A percentile compares a stretch with the other conserved stretches of the same genome.
Conservation (phyloP, 2,888 invertebrate genomes). For the Tachina fera region DNA sequence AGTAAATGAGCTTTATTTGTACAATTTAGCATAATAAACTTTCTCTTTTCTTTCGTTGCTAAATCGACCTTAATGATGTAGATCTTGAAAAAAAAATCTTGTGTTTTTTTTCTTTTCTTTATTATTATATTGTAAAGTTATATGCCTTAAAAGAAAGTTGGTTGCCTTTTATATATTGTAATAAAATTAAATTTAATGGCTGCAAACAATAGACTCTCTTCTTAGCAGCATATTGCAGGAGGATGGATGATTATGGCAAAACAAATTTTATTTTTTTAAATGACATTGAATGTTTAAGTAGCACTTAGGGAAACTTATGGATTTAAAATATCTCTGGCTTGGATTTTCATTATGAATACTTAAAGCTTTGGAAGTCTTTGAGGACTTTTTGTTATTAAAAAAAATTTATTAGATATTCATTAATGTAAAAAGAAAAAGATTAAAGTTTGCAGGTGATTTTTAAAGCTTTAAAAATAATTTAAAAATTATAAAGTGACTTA, state of each 20-base stretch:
- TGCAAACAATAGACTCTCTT: conserved; percentile 26
- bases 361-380: background rate
- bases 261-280: background rate
- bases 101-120: background rate
- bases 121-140: background rate
- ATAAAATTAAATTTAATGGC: conserved; percentile 51
- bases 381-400: too few relatives aligned
- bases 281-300: conserved; percentile 31
- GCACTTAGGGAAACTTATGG: conserved; percentile 5
- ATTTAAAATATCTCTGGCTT: background rate
- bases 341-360: background rate
- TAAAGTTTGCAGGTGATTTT: too few relatives aligned
- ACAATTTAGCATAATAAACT: conserved; percentile 53
- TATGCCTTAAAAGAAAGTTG: background rate
- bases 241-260: conserved; percentile 1
- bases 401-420: too few relatives aligned
- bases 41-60: conserved; percentile 23
- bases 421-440: too few relatives aligned
- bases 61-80: conserved; percentile 55
- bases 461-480: too few relatives aligned
- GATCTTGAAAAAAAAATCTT: conserved; percentile 40
- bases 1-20: background rate
- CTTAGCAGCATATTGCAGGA: background rate
- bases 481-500: too few relatives aligned
- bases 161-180: conserved; percentile 16